Evolutionary conservation across 64 coral and sea anemone genomes (phyloP), one percentile per base, ranked within the genome.

Genomic region (Montipora foliosa): DNA sequence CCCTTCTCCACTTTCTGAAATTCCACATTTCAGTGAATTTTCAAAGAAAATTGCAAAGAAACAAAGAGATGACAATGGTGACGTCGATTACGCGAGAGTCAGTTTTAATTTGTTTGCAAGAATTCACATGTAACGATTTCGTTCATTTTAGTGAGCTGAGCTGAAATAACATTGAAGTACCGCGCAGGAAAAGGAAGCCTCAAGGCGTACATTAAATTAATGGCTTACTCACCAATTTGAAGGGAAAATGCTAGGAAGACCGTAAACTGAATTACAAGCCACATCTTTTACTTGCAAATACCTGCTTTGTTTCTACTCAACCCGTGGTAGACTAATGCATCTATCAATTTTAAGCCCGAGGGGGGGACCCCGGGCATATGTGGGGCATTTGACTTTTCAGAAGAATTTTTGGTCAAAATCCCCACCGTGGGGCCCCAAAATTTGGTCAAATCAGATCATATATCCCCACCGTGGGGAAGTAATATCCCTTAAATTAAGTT

Each of bases 181-280:
- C 37, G 8, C 47, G 6, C 0, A 67, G 4, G 15, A 67, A 1
- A 17, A 15, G 16, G 19, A 37, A 6, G 60, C 13, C 4, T 55
- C 4, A 16, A 16, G 14, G 25, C 15, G 25, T 83, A 17, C 5
- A 8, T 84, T 19, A 17, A 64, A 17, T 47, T 45, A 16, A 19
- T 46, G 11, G 47, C 3, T 67, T 84, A 71, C 82, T 86, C 67
- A 86, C 82, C 82, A 49, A 46, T 71, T 72, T 86, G 45, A 24
- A 49, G 76, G 15, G 44, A 69, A 72, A 71, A 22, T 19, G 82
- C 82, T 49, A 9, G 71, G 19, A 86, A 72, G 62, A 86, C 3
- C 20, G 67, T 5, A 1, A 71, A 8, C 12, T 51, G n/a, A 11
- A 86, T 50, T 4, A 12, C 19, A 70, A 19, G 2, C 7, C 10